Evolutionary conservation across 1,140 invertebrate genomes (phyloP), one percentile per base, ranked within the genome.

Genomic region (Bombus impatiens): DNA sequence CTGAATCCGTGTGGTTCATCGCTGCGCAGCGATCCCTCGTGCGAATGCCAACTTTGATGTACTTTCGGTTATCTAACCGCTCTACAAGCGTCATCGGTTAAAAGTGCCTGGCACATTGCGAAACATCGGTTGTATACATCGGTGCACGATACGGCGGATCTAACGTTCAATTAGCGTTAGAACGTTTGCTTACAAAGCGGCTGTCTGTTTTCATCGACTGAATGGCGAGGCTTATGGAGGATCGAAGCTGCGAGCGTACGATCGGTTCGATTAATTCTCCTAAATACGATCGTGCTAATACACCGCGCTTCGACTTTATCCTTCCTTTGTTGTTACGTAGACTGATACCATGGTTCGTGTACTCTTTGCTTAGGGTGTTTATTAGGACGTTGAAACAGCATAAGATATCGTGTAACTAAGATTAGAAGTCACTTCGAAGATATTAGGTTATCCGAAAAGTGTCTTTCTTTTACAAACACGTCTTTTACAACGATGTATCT

Each of bases 41-140:
- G 25, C 53, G 59, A 86, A n/a, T 80, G 78, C 47, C 74, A 59
- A 80, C 84, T 81, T 86, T 65, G n/a, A 87, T 78, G 78, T 72
- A 75, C 40, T 67, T 79, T 67, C 1, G 71, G 82, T 92, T 92
- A 91, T 86, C 91, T 88, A 92, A 92, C 87, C 59, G 75, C 25
- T 78, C 82, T 72, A 67, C 28, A 81, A 78, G 74, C 89, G 89
- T 92, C 91, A 91, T 87, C 88, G 77, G 88, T 92, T 87, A 91
- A 91, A 91, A 91, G 68, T 87, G 65, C 78, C 57, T 37, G 47
- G 28, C 47, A 44, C 8, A 28, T 91, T 92, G 78, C 88, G 88
- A 87, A 88, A 92, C 59, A 53, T 47, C 28, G 10, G 59, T 40
- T 25, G 35, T 42, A 28, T n/a, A 53, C 37, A 37, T 47, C 9